These are phyloP conservation scores for Drosophila nasuta DNA, from an alignment of 1,140 invertebrate species.

Conservation along the genomic window DNA sequence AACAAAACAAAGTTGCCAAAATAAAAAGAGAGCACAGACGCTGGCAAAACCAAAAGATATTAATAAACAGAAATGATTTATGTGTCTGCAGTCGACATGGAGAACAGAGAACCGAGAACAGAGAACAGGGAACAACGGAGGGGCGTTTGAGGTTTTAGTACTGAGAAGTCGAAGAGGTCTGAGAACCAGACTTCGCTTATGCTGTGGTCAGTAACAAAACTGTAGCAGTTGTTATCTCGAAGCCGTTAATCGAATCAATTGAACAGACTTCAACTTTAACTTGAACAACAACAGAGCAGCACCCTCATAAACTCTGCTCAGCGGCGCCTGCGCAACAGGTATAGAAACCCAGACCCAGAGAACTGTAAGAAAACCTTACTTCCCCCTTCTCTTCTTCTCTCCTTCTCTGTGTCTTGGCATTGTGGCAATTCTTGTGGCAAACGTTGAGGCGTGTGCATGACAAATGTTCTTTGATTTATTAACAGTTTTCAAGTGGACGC, in stretches of 20 bases:
- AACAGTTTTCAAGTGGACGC: conserved; percentile 55
- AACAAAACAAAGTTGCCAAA: conserved; percentile 69
- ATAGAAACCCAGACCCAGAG: conserved; percentile 10
- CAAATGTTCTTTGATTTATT: conserved; percentile 73
- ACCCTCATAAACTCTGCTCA: conserved; percentile 37
- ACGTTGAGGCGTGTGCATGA: conserved; percentile 66
- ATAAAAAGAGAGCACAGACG: conserved; percentile 23
- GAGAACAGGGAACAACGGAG: neutral
- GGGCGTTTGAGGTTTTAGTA: neutral
- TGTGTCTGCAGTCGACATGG: conserved; percentile 58
- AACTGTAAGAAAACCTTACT: conserved; percentile 12
- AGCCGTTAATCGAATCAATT: conserved; percentile 65
- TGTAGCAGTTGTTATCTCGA: conserved; percentile 62
- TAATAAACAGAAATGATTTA: conserved; percentile 74
- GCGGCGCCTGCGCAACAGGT: conserved; percentile 70
- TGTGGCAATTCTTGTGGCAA: conserved; percentile 37
- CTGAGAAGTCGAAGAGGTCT: conserved; percentile 1
- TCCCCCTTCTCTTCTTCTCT: neutral
- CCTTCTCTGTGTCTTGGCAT: neutral
- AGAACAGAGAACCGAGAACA: conserved; percentile 8
- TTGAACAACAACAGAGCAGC: conserved; percentile 20
- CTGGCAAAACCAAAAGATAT: conserved; percentile 53
- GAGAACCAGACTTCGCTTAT: conserved; percentile 14
- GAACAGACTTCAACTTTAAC: conserved; percentile 20
- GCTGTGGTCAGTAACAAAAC: conserved; percentile 52